Base-by-base conservation (phyloP, 1,140 invertebrate species). In the Delia radicum region DNA sequence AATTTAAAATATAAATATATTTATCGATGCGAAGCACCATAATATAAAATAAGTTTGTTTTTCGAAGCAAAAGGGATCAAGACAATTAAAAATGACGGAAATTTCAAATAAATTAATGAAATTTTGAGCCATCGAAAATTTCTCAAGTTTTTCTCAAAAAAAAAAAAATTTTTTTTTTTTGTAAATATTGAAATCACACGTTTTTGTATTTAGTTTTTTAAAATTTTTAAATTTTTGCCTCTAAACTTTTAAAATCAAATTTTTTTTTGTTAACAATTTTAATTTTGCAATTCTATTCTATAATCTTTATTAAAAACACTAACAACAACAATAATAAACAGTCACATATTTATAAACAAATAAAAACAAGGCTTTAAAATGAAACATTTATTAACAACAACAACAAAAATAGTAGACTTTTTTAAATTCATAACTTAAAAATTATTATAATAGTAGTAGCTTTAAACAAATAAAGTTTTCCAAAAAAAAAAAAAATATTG, bases 341-440 rank as follows among this genome's bases (percentile, higher is more conserved):
- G 46, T 33, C 28, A 48, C n/a, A 75, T 29, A 29, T 42, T 18
- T 10, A 26, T 74, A 48, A n/a, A 31, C 12, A 75, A 62, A 75
- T 15, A 62, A 3, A 42, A 46, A 28, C 15, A 55, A 55, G 48
- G 48, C 48, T 55, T 55, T 69, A 24, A 69, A 69, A 46, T 28
- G 42, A 75, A n/a, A 75, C 21, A 69, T 18, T 55, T 62, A 74
- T 74, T 61, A 28, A 74, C 26, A 28, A 37, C n/a, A n/a, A n/a
- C n/a, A n/a, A n/a, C n/a, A 37, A 73, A 26, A 28, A 21, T 37
- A 33, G 33, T 69, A 33, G 65, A 69, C 33, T 37, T 69, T n/a
- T n/a, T n/a, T 48, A 73, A 73, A 73, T 2, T 24, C 18, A 73
- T 18, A 46, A 73, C n/a, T 13, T n/a, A 73, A 28, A 48, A 15